These are phyloP conservation scores for Cylloceria caligata DNA, from an alignment of 2,888 invertebrate genomes.

Conservation along the genomic window DNA sequence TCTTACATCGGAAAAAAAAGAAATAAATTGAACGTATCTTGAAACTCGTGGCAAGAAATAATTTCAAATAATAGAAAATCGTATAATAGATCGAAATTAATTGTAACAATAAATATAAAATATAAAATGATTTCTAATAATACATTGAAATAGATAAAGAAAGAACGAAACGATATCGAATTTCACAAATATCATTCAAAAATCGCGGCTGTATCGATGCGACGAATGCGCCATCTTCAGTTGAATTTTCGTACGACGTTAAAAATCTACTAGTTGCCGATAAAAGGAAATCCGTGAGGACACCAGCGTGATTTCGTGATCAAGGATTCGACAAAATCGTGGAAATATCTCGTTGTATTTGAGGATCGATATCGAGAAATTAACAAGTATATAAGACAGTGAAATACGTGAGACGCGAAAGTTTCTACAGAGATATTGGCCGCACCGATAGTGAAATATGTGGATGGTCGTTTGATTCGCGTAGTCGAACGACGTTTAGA, in stretches of 20 bases:
- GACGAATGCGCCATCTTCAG: constrained; percentile 71
- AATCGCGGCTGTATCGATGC: constrained; percentile 27
- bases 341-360: constrained; percentile 54
- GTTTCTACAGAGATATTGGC: constrained; percentile 17
- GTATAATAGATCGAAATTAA: neutral
- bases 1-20: neutral
- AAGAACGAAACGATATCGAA: constrained; percentile 25
- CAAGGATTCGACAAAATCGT: constrained; percentile 68
- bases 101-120: neutral
- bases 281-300: constrained; percentile 81
- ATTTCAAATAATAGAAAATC: neutral
- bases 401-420: constrained; percentile 17
- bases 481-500: constrained; percentile 92
- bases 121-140: neutral
- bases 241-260: constrained; percentile 60
- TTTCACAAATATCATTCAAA: constrained; percentile 42
- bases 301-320: constrained; percentile 69
- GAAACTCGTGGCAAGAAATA: neutral
- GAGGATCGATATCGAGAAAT: constrained; percentile 42
- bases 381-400: constrained; percentile 44
- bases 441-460: constrained; percentile 23
- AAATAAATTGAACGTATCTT: neutral
- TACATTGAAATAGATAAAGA: neutral
- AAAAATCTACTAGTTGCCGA: constrained; percentile 79
- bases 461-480: constrained; percentile 86